These are phyloP conservation scores for Stenodema calcarata DNA, from an alignment of 2,888 invertebrate species.

Conservation along the genomic window DNA sequence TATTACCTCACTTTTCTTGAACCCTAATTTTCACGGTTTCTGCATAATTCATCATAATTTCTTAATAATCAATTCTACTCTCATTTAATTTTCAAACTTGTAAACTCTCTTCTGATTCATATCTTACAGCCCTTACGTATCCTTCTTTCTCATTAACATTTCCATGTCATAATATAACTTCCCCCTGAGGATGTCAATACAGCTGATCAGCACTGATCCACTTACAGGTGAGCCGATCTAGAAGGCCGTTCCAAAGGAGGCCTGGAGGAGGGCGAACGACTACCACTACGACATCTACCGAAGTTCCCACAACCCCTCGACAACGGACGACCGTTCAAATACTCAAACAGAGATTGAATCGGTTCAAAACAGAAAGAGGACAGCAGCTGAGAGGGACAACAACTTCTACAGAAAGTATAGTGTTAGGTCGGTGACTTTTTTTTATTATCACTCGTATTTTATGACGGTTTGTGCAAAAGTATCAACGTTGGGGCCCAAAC, in stretches of 20 bases:
- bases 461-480: too few relatives aligned
- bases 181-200: not conserved
- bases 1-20: not conserved
- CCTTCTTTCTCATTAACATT: not conserved
- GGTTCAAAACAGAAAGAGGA: slow-evolving; percentile 46
- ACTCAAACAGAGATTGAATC: slow-evolving; percentile 49
- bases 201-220: not conserved
- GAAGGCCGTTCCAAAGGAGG: slow-evolving; percentile 49
- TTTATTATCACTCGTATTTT: too few relatives aligned
- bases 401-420: slow-evolving; percentile 18
- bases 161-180: not conserved
- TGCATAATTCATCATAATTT: not conserved
- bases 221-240: slow-evolving; percentile 37
- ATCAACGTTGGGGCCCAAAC: too few relatives aligned
- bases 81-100: not conserved
- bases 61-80: not conserved
- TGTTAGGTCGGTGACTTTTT: not conserved
- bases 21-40: not conserved
- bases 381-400: not conserved
- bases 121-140: not conserved
- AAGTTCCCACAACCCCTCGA: slow-evolving; percentile 47
- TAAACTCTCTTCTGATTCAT: not conserved
- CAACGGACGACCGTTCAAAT: slow-evolving; percentile 50
- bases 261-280: slow-evolving; percentile 15
- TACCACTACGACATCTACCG: slow-evolving; percentile 51